Evolutionary conservation across 2,797 vertebrate species (phyloP), one percentile per base, ranked within the genome.

Genomic region (Bradypodion ventrale): DNA sequence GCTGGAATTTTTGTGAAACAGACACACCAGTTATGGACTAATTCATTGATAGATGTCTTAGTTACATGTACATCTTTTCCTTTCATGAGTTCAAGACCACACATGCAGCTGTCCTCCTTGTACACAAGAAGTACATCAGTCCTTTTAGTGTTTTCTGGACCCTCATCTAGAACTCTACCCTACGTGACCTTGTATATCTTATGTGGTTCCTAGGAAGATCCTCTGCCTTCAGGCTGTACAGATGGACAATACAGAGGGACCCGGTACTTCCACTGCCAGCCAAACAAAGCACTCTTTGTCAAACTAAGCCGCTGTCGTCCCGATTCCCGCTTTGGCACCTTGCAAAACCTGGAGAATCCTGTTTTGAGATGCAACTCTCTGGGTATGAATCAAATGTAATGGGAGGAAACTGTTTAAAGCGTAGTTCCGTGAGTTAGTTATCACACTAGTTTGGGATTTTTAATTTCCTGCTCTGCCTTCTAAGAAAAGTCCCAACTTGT

Each of bases 321-420:
- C 2, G 97, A 97, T 89, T 97, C 97, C 42, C 92, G 97, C 32
- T 97, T 97, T 65, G 96, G 96, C 0, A 94, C 91, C 1, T 94
- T 96, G 0, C 96, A 97, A 89, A 90, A 86, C 0, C 95, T 94
- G 0, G 94, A 96, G 86, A 97, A 97, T 91, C 97, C 96, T 70
- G 96, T 97, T 87, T 95, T 96, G 66, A 94, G 97, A 25, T 97
- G 96, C 94, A 97, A 97, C 94, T 97, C 97, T 0, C 95, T 97
- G 85, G 96, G 97, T 97, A 82, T 10, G 90, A 16, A 5, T 2
- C 8, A 76, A 7, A 63, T 19, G 6, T n/a, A 15, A 27, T 72
- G 9, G 32, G 9, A 74, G 13, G 21, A 23, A 76, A 60, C 15
- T 12, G 9, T 46, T 73, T 73, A 46, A 5, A 19, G 19, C 52